Base-by-base conservation (phyloP, 2,888 invertebrate genomes). In the Bedellia somnulentella region DNA sequence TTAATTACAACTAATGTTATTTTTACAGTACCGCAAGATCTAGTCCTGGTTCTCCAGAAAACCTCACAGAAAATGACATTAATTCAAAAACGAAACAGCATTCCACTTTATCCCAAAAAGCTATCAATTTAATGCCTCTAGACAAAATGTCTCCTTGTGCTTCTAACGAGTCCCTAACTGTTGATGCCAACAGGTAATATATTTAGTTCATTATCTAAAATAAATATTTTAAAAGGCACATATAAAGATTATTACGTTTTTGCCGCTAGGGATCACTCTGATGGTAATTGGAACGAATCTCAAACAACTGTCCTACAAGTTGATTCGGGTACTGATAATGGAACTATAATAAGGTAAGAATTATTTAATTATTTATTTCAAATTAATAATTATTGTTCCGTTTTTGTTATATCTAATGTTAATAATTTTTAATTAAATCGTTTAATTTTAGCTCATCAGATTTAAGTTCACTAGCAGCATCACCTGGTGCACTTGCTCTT, bases 201-300 rank as follows among this genome's bases (percentile, higher is more conserved):
- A 25, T 15, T 9, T 27, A 16, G 14, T n/a, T n/a, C n/a, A n/a
- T n/a, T n/a, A n/a, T n/a, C n/a, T n/a, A n/a, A n/a, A n/a, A n/a
- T n/a, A n/a, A n/a, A n/a, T n/a, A n/a, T n/a, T n/a, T n/a, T n/a
- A n/a, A n/a, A n/a, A n/a, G n/a, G n/a, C n/a, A n/a, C n/a, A n/a
- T n/a, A n/a, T n/a, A n/a, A n/a, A n/a, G n/a, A n/a, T n/a, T n/a
- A n/a, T n/a, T n/a, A n/a, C n/a, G n/a, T n/a, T n/a, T n/a, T n/a
- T n/a, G n/a, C n/a, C n/a, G n/a, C n/a, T n/a, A 71, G 87, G 48
- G 91, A 91, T 56, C 89, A 90, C 57, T 90, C 90, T 27, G 91
- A 92, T 52, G 87, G 89, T 29, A 84, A 89, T 48, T 91, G 91
- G 90, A 92, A 91, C 62, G 91, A 91, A 67, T 91, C 91, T 8